These are phyloP conservation scores for Protonibea diacanthus DNA, from an alignment of 2,797 vertebrate genomes.

Conservation along the genomic window DNA sequence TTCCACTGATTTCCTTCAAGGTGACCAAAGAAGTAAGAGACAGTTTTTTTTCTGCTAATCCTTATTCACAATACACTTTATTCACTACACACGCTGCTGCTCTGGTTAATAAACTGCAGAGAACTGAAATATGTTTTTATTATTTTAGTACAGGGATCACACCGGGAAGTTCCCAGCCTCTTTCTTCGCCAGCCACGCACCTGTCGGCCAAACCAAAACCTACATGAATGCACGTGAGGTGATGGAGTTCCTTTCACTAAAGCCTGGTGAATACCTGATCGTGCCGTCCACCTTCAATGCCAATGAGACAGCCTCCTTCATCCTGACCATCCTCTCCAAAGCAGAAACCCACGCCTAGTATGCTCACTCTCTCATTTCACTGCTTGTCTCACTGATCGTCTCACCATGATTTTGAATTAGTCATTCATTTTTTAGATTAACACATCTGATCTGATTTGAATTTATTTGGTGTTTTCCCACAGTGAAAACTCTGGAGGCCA, in stretches of 20 bases:
- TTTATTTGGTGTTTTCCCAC: conserved; percentile 15
- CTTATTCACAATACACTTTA: not conserved
- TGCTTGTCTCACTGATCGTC: no score
- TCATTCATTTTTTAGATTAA: no score
- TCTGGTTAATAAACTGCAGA: not conserved
- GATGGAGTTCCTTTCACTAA: conserved; percentile 64
- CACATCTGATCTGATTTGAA: not conserved
- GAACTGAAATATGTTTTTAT: not conserved
- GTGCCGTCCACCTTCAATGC: conserved; percentile 72
- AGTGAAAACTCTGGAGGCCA: conserved; percentile 64
- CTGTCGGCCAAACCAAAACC: conserved; percentile 45
- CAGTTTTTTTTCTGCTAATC: not conserved
- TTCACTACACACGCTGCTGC: not conserved
- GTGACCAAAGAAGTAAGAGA: conserved; percentile 75
- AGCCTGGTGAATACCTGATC: conserved; percentile 79
- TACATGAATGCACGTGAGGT: conserved; percentile 70
- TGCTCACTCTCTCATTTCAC: conserved; percentile 1
- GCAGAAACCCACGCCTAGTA: conserved; percentile 67
- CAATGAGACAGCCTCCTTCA: conserved; percentile 70
- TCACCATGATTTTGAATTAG: no score
- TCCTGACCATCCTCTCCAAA: conserved; percentile 79
- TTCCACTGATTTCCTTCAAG: conserved; percentile 47
- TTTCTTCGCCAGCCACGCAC: conserved; percentile 66
- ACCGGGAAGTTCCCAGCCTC: conserved; percentile 69
- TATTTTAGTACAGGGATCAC: conserved; percentile 51